Percentiles rank a stretch among this genome's conserved stretches.
Evolutionary conservation across 1,140 invertebrate species (phyloP).

Genomic region (Drosophila lowei): DNA sequence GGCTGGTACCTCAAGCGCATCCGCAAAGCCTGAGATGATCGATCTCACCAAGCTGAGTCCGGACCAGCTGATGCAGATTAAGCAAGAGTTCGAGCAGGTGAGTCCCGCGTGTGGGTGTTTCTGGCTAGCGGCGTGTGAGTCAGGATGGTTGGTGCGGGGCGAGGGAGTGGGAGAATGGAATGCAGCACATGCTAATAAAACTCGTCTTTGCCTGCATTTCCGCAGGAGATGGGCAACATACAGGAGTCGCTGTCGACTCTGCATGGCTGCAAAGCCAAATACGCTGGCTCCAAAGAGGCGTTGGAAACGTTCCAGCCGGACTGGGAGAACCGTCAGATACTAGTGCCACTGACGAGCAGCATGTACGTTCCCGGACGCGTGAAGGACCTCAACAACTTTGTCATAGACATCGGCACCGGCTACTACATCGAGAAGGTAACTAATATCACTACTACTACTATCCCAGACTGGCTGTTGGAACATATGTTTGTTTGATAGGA

Average conservation of each 20-base stretch:
- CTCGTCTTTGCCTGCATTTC: conserved; percentile 4
- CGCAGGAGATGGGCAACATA: conserved; percentile 92
- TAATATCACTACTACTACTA: background rate
- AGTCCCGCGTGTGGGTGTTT: conserved; percentile 62
- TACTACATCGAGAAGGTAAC: conserved; percentile 95
- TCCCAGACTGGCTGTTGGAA: background rate
- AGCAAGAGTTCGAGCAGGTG: conserved; percentile 94
- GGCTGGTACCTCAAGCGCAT: conserved; percentile 58
- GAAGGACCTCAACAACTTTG: conserved; percentile 91
- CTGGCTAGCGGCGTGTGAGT: conserved; percentile 24
- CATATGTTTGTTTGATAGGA: conserved; percentile 84
- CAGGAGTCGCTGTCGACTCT: conserved; percentile 94
- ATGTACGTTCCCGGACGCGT: conserved; percentile 97
- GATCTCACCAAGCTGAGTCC: conserved; percentile 90
- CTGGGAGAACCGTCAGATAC: conserved; percentile 90
- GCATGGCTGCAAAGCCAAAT: conserved; percentile 95
- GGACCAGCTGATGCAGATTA: conserved; percentile 91
- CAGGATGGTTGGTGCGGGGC: conserved; percentile 5
- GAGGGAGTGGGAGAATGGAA: conserved; percentile 1
- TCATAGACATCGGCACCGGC: conserved; percentile 97
- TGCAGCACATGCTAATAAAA: conserved; percentile 56
- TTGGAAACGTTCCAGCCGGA: conserved; percentile 91
- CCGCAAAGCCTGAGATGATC: conserved; percentile 87
- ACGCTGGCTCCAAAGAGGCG: conserved; percentile 93
- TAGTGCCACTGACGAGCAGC: conserved; percentile 96